Percentiles rank a stretch among this genome's conserved stretches.
These are phyloP conservation scores for Sinhomidia bicolor DNA, from an alignment of 2,888 invertebrate genomes.

Conservation along the genomic window DNA sequence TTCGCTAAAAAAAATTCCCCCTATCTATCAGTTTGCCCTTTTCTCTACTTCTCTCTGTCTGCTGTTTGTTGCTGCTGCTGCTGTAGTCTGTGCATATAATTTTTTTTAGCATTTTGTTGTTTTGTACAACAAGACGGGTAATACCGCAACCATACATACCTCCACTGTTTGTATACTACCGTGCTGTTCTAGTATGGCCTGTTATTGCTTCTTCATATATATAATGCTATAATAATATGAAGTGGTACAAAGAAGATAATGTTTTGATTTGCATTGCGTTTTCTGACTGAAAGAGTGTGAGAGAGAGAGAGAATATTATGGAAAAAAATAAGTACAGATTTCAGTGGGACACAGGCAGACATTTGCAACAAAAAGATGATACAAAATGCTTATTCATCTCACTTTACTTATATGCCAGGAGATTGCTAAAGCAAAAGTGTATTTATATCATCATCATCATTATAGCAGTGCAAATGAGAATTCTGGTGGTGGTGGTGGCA, in stretches of 20 bases:
- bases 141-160: not conserved
- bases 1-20: slow-evolving; percentile 28
- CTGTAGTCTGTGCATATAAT: not conserved
- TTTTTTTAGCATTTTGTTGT: not conserved
- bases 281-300: no score
- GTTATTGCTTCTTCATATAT: not conserved
- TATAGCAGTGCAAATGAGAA: slow-evolving; percentile 7
- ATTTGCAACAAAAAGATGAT: slow-evolving; percentile 4
- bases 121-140: not conserved
- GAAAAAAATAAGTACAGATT: slow-evolving; percentile 14
- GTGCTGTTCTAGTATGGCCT: not conserved
- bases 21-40: slow-evolving; percentile 4
- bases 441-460: not conserved
- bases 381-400: slow-evolving; percentile 16
- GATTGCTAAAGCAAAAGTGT: slow-evolving; percentile 43
- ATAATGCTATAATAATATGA: not conserved
- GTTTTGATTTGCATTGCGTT: slow-evolving; percentile 9
- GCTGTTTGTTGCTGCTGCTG: no score
- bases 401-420: slow-evolving; percentile 66
- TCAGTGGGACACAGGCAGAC: slow-evolving; percentile 10
- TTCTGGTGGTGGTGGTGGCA: slow-evolving; percentile 16
- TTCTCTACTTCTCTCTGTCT: not conserved
- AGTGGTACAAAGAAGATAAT: not conserved
- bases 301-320: slow-evolving; percentile 7
- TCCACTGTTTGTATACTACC: no score